Evolutionary conservation across 2,888 invertebrate species (phyloP), one percentile per base, ranked within the genome.

Genomic region (Plagiodera versicolora): DNA sequence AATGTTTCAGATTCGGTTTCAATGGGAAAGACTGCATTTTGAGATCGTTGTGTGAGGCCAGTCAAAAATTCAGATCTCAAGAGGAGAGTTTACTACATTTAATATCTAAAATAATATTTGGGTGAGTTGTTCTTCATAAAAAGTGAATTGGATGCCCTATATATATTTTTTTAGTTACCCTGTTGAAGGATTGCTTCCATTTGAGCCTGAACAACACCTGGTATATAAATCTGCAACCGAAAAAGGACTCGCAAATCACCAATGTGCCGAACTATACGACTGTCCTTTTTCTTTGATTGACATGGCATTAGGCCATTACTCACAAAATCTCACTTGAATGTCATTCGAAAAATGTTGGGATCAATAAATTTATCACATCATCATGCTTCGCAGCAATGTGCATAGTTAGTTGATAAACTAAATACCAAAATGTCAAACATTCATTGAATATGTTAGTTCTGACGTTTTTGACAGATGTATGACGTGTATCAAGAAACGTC

Each of bases 241-340:
- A 69, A 80, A 79, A 47, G 85, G 86, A 39, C 78, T 72, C 54
- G 75, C 71, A 5, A 65, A 71, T 2, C 65, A 72, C 2, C 76
- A 85, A 67, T 91, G 91, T 72, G 80, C 82, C 1, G 68, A 60
- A 52, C 79, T 81, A 71, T 86, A 83, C 73, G 84, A 79, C n/a
- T 91, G 91, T 75, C 86, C 87, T 8, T 82, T 91, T 70, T 91
- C 91, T 0, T 75, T 91, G 64, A 83, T 91, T 52, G 89, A 91
- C 71, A 77, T 89, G 77, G 89, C 88, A 2, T 80, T 89, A 67
- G 90, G 90, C 2, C 70, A 74, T 64, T 77, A 74, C 63, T 72
- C 72, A 2, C 39, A n/a, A n/a, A 39, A n/a, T 39, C 39, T 14
- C 3, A 39, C 39, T 39, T 39, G 14, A 14, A n/a, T 39, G 24